Base-by-base conservation (phyloP, 2,113 vertebrate genomes). In the Dasyornis broadbenti region DNA sequence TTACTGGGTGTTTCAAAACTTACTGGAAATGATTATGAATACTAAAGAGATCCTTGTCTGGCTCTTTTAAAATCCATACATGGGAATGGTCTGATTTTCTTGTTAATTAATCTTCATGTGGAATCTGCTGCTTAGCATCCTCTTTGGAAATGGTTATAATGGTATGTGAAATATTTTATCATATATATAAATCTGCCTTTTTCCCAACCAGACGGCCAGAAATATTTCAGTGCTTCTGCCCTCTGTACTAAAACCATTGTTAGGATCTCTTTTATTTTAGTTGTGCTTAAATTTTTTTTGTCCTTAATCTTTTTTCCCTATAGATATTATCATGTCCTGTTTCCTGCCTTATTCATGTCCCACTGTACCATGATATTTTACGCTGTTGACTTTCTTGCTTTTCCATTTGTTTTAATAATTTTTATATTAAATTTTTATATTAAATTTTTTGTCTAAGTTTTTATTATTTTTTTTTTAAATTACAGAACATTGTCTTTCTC, bases 161-260 rank as follows among this genome's bases (percentile, higher is more conserved):
- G 90, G 90, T 93, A 97, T 91, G 92, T 7, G 35, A 94, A 95
- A 28, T 59, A 96, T 95, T 94, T 96, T 96, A 90, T 94, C 85
- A 15, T 42, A n/a, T 52, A 52, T 64, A 90, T 57, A 93, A 94
- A 95, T 95, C 93, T 95, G 79, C 59, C 71, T 92, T 88, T 80
- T 69, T 88, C 44, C 56, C 13, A 89, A 6, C 72, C 69, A 81
- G 69, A 72, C 66, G 76, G n/a, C 54, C 57, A 92, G 82, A 92
- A 95, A 68, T 83, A 72, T 89, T 96, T 95, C 83, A 78, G 76
- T 40, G 59, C 68, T 72, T 77, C 42, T 97, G 69, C 72, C 84
- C 57, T 88, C 61, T 92, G 60, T 44, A 93, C 64, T 92, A 70
- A 93, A 95, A 68, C 18, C 16, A 93, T 60, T 75, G 70, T 70